These are phyloP conservation scores for Drosophila equinoxialis DNA, from an alignment of 1,140 invertebrate species.

Conservation along the genomic window DNA sequence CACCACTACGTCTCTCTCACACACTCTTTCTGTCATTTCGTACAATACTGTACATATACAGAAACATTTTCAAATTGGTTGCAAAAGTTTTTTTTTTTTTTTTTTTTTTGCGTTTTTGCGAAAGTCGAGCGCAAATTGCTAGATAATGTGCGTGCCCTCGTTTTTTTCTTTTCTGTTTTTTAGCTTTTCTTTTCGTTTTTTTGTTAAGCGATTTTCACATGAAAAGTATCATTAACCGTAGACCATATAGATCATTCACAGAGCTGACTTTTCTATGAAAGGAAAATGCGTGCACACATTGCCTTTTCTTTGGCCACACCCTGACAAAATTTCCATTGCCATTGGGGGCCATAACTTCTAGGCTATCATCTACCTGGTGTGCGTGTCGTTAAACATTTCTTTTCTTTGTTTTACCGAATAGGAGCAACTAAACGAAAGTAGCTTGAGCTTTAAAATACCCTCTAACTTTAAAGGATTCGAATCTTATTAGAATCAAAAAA, in stretches of 20 bases:
- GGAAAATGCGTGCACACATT: conserved; percentile 10
- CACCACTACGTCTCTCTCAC: no score
- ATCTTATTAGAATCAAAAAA: no score
- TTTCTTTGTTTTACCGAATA: background rate
- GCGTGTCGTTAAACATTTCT: conserved; percentile 53
- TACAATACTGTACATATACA: background rate
- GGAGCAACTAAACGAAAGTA: background rate
- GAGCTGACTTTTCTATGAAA: conserved; percentile 16
- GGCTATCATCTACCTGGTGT: conserved; percentile 27
- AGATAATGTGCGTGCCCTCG: conserved; percentile 77
- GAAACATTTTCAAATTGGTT: conserved; percentile 56
- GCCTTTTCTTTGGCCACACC: conserved; percentile 32
- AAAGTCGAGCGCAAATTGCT: conserved; percentile 69
- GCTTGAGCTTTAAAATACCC: background rate
- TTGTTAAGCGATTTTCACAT: conserved; percentile 62
- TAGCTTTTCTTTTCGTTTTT: conserved; percentile 29
- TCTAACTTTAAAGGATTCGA: no score
- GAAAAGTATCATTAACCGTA: conserved; percentile 64
- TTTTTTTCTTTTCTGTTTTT: conserved; percentile 45
- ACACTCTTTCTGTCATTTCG: background rate
- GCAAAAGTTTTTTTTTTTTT: conserved; percentile 44
- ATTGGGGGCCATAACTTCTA: conserved; percentile 4
- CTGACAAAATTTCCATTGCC: conserved; percentile 35
- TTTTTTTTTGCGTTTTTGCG: conserved; percentile 1
- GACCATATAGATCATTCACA: conserved; percentile 47